phyloP scores from a whole-genome alignment of 2,888 invertebrate genomes.

The Apodemia hepburni region DNA sequence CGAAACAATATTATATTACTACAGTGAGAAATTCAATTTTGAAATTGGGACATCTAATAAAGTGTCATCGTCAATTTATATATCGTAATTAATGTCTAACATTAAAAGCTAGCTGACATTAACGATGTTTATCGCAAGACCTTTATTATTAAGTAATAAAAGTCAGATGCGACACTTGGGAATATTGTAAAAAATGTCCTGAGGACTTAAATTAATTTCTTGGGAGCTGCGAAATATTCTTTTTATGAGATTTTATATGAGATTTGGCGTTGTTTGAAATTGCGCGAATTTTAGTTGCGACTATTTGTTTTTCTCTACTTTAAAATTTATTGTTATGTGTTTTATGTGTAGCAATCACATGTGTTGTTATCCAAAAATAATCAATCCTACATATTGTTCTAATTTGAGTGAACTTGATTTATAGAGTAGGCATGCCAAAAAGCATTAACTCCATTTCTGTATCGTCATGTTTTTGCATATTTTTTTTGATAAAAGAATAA shows the following conservation, averaged over 20 bases:
- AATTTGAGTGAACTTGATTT: too few relatives aligned
- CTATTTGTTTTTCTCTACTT: slow-evolving; percentile 2
- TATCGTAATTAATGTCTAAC: slow-evolving; percentile 17
- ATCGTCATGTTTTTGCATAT: too few relatives aligned
- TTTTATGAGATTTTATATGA: neutral
- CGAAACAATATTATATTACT: neutral
- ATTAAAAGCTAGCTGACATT: slow-evolving; percentile 35
- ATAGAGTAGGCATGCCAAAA: too few relatives aligned
- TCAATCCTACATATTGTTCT: too few relatives aligned
- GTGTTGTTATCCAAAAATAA: too few relatives aligned
- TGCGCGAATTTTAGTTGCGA: slow-evolving; percentile 18
- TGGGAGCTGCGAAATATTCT: slow-evolving; percentile 20
- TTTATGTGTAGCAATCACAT: too few relatives aligned
- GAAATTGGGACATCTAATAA: neutral
- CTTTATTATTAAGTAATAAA: slow-evolving; percentile 42
- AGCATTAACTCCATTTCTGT: too few relatives aligned
- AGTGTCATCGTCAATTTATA: slow-evolving; percentile 18
- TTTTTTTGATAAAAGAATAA: too few relatives aligned
- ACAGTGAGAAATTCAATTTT: neutral
- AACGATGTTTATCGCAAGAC: slow-evolving; percentile 36
- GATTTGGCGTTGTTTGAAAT: neutral
- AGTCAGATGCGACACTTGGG: slow-evolving; percentile 34
- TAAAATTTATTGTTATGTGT: too few relatives aligned
- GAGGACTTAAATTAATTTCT: slow-evolving; percentile 38
- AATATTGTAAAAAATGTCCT: slow-evolving; percentile 39